Evolutionary conservation across 1,140 invertebrate species (phyloP).

Genomic region (Fopius arisanus): DNA sequence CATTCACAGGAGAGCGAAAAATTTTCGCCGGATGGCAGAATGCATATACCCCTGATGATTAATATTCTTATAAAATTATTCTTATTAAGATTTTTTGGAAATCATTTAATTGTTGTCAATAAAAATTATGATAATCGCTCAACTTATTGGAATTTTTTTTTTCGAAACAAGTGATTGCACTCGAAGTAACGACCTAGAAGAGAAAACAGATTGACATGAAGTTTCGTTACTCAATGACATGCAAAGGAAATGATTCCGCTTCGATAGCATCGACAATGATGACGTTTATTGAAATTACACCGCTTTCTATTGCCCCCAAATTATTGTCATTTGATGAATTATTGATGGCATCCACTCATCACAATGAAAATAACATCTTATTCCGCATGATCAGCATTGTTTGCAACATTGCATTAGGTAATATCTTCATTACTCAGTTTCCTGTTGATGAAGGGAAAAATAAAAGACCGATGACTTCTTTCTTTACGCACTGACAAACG

Average conservation of each 20-base stretch:
- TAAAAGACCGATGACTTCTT: background rate
- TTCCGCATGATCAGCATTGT: background rate
- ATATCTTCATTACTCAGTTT: background rate
- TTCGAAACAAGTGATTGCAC: no score
- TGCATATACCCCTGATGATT: no score
- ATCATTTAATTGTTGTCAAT: no score
- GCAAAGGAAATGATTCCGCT: background rate
- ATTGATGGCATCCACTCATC: background rate
- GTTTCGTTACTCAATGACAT: background rate
- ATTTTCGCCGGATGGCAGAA: no score
- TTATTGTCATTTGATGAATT: background rate
- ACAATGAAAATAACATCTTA: background rate
- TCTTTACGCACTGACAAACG: background rate
- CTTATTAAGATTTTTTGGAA: no score
- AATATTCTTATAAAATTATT: no score
- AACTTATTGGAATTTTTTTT: no score
- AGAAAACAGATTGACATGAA: background rate
- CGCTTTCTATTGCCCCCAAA: background rate
- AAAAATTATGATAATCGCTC: no score
- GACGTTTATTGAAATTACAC: background rate
- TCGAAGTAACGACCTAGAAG: no score
- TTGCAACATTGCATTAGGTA: background rate
- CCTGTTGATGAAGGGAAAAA: background rate
- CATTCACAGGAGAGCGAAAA: no score
- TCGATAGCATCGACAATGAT: background rate